Evolutionary conservation across 2,888 invertebrate genomes (phyloP).

Genomic region (Eilema caniola): DNA sequence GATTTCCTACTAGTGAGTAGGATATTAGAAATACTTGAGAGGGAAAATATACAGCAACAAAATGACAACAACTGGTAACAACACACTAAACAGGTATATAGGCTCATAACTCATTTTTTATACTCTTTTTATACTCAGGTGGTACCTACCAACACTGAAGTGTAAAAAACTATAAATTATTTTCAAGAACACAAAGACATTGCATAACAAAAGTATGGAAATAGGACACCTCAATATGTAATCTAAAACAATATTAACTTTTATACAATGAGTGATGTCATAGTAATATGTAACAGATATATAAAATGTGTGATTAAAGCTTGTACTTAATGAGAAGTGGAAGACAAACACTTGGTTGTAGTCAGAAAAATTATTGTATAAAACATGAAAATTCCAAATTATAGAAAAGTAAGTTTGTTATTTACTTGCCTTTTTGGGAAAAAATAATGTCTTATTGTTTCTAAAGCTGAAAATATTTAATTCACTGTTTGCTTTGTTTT

Average conservation of each 20-base stretch:
- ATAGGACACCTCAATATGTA: background rate
- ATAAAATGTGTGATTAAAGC: background rate
- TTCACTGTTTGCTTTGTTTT: background rate
- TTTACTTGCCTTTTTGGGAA: background rate
- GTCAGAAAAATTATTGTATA: background rate
- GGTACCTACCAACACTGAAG: background rate
- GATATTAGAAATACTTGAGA: background rate
- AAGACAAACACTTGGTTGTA: background rate
- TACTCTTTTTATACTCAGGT: too few relatives aligned
- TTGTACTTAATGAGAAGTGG: background rate
- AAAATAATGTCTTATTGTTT: conserved; percentile 2
- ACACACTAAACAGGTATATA: background rate
- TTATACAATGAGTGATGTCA: background rate
- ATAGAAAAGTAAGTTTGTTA: background rate
- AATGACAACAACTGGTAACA: background rate
- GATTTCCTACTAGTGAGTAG: too few relatives aligned
- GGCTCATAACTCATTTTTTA: too few relatives aligned
- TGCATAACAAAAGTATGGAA: conserved; percentile 2
- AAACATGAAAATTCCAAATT: background rate
- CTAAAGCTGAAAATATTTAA: background rate
- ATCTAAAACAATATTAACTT: background rate
- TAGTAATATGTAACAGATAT: background rate
- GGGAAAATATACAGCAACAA: background rate
- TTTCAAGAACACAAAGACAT: background rate
- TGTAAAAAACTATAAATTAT: background rate